Conservation (phyloP, 2,888 invertebrate species). For the Archips crataeganus region DNA sequence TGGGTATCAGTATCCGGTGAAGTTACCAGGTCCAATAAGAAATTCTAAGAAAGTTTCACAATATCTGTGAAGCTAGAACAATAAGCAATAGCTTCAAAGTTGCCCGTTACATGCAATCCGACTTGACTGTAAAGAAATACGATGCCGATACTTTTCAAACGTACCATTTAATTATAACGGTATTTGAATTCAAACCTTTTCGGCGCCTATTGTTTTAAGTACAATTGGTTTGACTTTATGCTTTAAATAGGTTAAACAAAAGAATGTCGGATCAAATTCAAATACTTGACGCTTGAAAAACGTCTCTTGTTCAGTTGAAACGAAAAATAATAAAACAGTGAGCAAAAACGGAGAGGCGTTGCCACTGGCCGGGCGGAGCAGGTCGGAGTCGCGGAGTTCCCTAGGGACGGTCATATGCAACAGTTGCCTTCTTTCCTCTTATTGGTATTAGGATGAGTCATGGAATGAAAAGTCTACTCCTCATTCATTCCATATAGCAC, state of each 20-base stretch:
- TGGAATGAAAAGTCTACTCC: neutral
- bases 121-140: neutral
- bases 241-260: slow-evolving; percentile 16
- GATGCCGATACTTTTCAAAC: slow-evolving; percentile 16
- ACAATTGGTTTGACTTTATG: slow-evolving; percentile 20
- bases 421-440: neutral
- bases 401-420: neutral
- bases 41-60: slow-evolving; percentile 2
- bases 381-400: neutral
- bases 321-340: slow-evolving; percentile 11
- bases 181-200: slow-evolving; percentile 29
- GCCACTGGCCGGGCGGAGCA: neutral
- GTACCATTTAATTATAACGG: slow-evolving; percentile 13
- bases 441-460: neutral
- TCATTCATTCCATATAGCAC: too few species aligned
- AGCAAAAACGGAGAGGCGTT: neutral
- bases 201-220: slow-evolving; percentile 66
- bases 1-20: neutral
- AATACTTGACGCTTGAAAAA: slow-evolving; percentile 12
- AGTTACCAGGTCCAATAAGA: neutral
- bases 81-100: slow-evolving; percentile 11
- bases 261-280: slow-evolving; percentile 12
- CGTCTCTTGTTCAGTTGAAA: slow-evolving; percentile 14
- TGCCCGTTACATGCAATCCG: slow-evolving; percentile 1
- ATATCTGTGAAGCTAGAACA: slow-evolving; percentile 9